phyloP scores from a whole-genome alignment of 2,113 vertebrate species.

The Tachysurus vachellii region DNA sequence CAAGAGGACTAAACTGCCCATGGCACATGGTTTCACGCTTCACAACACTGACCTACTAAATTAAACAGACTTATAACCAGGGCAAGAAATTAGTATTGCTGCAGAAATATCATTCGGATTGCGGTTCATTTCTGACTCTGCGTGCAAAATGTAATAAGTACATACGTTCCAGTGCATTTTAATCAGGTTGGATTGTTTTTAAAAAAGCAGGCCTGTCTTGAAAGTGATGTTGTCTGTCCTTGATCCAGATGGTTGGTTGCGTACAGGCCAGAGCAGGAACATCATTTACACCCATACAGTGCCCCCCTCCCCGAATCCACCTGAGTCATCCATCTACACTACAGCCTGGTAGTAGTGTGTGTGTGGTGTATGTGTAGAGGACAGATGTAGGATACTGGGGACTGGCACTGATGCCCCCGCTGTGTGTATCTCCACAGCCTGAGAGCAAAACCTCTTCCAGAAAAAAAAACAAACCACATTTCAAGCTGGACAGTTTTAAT shows the following conservation, averaged over 20 bases:
- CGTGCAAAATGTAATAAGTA: not conserved
- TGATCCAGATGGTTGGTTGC: slow-evolving; percentile 45
- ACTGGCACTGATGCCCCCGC: slow-evolving; percentile 28
- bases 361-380: slow-evolving; percentile 27
- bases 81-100: not conserved
- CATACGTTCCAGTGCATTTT: not conserved
- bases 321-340: slow-evolving; percentile 46
- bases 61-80: not conserved
- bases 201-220: slow-evolving; percentile 5
- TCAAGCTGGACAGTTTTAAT: slow-evolving; percentile 17
- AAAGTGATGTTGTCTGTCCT: slow-evolving; percentile 34
- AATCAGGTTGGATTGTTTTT: slow-evolving; percentile 13
- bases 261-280: slow-evolving; percentile 15
- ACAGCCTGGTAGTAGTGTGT: slow-evolving; percentile 2
- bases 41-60: slow-evolving; percentile 27
- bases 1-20: slow-evolving; percentile 32
- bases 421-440: slow-evolving; percentile 5
- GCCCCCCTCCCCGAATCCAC: not conserved
- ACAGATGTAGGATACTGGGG: slow-evolving; percentile 41
- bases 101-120: not conserved
- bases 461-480: not conserved
- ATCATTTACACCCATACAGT: slow-evolving; percentile 28
- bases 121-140: not conserved
- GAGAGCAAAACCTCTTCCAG: slow-evolving; percentile 21
- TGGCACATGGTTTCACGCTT: slow-evolving; percentile 33